Conservation (phyloP, 2,113 vertebrate species). For the Mobula hypostoma region DNA sequence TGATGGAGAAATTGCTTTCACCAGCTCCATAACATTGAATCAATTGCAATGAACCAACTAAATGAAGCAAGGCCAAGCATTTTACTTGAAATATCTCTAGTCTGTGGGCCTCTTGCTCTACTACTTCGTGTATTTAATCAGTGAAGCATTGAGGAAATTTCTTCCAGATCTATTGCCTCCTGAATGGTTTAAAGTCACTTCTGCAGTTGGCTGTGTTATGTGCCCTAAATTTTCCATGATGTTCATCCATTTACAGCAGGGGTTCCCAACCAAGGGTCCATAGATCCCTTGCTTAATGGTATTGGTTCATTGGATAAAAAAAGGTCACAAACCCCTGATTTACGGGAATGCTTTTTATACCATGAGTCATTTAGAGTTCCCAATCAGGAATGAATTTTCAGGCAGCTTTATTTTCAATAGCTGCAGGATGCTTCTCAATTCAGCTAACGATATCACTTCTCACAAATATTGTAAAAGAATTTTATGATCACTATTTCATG, state of each 20-base stretch:
- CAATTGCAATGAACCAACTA: neutral
- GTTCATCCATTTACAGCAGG: no score
- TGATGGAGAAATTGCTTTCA: neutral
- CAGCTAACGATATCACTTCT: neutral
- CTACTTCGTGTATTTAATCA: neutral
- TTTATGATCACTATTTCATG: no score
- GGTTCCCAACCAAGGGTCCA: no score
- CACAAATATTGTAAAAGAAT: neutral
- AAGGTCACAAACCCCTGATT: no score
- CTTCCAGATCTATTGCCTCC: neutral
- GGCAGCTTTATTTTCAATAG: neutral
- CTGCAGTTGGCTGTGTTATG: no score
- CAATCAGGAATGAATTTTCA: no score
- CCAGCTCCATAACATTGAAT: neutral
- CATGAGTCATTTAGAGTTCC: no score
- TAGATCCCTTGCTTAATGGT: no score
- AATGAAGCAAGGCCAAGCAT: neutral
- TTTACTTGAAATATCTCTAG: neutral
- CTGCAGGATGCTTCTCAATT: neutral
- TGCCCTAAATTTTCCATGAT: no score
- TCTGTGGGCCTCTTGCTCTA: neutral
- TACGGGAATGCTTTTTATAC: no score
- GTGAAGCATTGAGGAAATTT: neutral
- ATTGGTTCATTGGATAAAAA: no score
- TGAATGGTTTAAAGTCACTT: no score